Base-by-base conservation (phyloP, 53 echinoderm and acorn worm genomes). In the Astropecten irregularis region DNA sequence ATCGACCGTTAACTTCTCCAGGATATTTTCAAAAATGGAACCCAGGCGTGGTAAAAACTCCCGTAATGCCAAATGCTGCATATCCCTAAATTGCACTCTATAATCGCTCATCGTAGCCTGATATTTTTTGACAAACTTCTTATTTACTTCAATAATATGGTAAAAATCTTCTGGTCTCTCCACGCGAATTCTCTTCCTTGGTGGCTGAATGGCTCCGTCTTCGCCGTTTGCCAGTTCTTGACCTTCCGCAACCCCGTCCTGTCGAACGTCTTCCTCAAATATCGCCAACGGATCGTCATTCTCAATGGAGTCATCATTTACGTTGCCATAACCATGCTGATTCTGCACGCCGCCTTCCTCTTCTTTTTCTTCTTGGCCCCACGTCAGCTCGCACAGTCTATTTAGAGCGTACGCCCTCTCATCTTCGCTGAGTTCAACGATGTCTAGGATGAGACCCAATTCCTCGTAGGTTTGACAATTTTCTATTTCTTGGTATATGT, bases 41-140 rank as follows among this genome's bases (percentile, higher is more conserved):
- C 46, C 68, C 68, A 68, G 3, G 46, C 68, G 27, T 37, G 68
- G 68, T 37, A n/a, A n/a, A n/a, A n/a, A n/a, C n/a, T n/a, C n/a
- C n/a, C n/a, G n/a, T n/a, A n/a, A n/a, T n/a, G n/a, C 39, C 25
- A 68, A 37, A 23, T 38, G 21, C 25, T 40, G 40, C 37, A 68
- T 9, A 26, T 44, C 23, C 68, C 40, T 68, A 15, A 68, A 68
- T 42, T 68, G 15, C 39, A 68, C 40, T 68, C 25, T 38, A 40
- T n/a, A n/a, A n/a, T n/a, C n/a, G n/a, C n/a, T n/a, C n/a, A n/a
- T n/a, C n/a, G n/a, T n/a, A n/a, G n/a, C n/a, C n/a, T n/a, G n/a
- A n/a, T n/a, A n/a, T n/a, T n/a, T n/a, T n/a, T n/a, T n/a, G n/a
- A n/a, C n/a, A n/a, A n/a, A n/a, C n/a, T n/a, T n/a, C n/a, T n/a